These are phyloP conservation scores for Lycocerus yunnanus DNA, from an alignment of 2,888 invertebrate genomes.

Conservation along the genomic window DNA sequence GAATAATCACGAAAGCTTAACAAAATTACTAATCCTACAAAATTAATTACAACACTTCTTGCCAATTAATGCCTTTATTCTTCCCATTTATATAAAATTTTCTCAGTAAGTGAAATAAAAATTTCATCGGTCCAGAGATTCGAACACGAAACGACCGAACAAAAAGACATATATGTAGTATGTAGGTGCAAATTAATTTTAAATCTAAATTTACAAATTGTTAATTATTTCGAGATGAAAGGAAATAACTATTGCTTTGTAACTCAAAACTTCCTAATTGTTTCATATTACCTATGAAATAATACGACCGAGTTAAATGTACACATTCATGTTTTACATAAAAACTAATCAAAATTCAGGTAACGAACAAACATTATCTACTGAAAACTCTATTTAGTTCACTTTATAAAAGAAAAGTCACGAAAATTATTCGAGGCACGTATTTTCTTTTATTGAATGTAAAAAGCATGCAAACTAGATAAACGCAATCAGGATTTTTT, in stretches of 20 bases:
- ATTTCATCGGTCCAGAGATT: not conserved
- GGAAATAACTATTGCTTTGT: not conserved
- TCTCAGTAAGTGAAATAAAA: not conserved
- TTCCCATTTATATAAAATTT: not conserved
- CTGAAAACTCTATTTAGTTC: conserved; percentile 27
- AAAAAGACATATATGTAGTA: too few species aligned
- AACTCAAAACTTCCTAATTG: not conserved
- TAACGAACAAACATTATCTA: conserved; percentile 25
- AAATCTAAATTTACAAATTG: too few species aligned
- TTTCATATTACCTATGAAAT: not conserved
- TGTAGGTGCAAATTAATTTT: too few species aligned
- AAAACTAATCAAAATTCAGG: conserved; percentile 19
- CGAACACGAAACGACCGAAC: too few species aligned
- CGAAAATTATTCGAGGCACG: conserved; percentile 26
- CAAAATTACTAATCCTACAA: not conserved
- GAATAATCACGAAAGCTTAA: not conserved
- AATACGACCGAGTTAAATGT: not conserved
- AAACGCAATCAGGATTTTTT: conserved; percentile 23
- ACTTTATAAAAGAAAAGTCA: conserved; percentile 26
- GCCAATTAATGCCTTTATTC: not conserved
- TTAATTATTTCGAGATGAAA: not conserved
- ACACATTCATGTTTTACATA: conserved; percentile 9
- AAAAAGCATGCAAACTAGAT: conserved; percentile 22
- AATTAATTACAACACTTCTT: not conserved
- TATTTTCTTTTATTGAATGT: conserved; percentile 25